A percentile compares a stretch with the other conserved stretches of the same genome.
phyloP scores from a whole-genome alignment of 2,888 invertebrate genomes.

The Anthophora plumipes region DNA sequence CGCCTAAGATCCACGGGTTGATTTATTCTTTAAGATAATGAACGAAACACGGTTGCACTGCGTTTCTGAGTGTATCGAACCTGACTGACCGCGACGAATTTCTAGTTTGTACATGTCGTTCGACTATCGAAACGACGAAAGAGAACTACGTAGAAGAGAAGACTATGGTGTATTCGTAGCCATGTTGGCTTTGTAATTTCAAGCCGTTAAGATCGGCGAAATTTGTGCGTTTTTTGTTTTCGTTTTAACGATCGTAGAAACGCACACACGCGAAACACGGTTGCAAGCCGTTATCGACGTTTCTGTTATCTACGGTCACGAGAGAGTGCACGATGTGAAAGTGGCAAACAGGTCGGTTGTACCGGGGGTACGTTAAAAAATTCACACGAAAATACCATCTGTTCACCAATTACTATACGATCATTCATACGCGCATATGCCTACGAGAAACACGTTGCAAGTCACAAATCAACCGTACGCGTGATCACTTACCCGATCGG shows the following conservation, averaged over 20 bases:
- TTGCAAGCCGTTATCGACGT: conserved; percentile 26
- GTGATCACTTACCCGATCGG: no score
- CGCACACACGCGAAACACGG: neutral
- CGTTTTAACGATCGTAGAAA: neutral
- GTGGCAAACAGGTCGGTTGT: conserved; percentile 33
- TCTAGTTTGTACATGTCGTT: neutral
- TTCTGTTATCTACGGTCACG: conserved; percentile 22
- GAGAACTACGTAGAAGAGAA: neutral
- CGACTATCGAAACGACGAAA: conserved; percentile 2
- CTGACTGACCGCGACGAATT: conserved; percentile 25
- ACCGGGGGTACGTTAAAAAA: neutral
- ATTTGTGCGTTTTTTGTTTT: no score
- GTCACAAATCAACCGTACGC: conserved; percentile 7
- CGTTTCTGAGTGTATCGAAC: conserved; percentile 2
- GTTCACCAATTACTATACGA: neutral
- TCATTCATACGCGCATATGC: neutral
- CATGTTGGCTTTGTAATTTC: conserved; percentile 23
- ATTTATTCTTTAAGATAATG: conserved; percentile 14
- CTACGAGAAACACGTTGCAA: neutral
- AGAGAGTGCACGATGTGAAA: neutral
- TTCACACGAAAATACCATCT: neutral
- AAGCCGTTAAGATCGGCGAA: conserved; percentile 30
- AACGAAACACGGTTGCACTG: conserved; percentile 37
- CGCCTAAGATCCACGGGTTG: conserved; percentile 24
- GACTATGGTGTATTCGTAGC: neutral